Evolutionary conservation across 2,888 invertebrate genomes (phyloP), one percentile per base, ranked within the genome.

Genomic region (Opisthograptis luteolata): DNA sequence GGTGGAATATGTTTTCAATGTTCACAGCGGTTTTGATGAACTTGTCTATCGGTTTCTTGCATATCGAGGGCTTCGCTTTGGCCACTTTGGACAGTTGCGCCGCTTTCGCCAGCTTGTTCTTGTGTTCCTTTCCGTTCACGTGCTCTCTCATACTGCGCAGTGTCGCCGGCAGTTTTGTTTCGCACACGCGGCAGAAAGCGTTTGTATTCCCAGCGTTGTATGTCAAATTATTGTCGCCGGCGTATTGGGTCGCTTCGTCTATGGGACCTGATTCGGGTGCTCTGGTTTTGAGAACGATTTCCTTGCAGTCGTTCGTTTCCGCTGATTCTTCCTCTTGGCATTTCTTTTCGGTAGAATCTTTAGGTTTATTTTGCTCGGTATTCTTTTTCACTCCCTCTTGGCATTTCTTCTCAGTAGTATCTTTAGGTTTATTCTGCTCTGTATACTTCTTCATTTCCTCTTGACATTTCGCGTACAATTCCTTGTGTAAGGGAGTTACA

Each of bases 101-200:
- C 1, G 19, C 8, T 24, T 39, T 51, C 1, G 40, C 34, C 3
- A 55, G 19, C 19, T 54, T 63, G 30, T 36, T 68, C 22, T 58
- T 70, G 40, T 81, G 81, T 1, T 41, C 42, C 5, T 46, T 56
- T 6, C 76, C 79, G 3, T 48, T 19, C 0, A 73, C 64, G 35
- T 79, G 79, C 43, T 78, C 73, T 37, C 66, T 66, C 65, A 79
- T 68, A 12, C 60, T 58, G 6, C 56, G 60, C 1, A 74, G 13
- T 1, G 65, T 53, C 1, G 68, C 65, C 0, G 70, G 67, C 1
- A 76, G 41, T 35, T 51, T 64, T 1, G 61, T 58, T 24, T 62
- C 43, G 53, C 75, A 76, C 9, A 46, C 20, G 10, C 55, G 60
- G 34, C 75, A 76, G 22, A 57, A 68, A 9, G 69, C 69, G 32